A percentile compares a stretch with the other conserved stretches of the same genome.
Conservation (phyloP, 1,140 invertebrate species). For the Drosophila chauvacae region DNA sequence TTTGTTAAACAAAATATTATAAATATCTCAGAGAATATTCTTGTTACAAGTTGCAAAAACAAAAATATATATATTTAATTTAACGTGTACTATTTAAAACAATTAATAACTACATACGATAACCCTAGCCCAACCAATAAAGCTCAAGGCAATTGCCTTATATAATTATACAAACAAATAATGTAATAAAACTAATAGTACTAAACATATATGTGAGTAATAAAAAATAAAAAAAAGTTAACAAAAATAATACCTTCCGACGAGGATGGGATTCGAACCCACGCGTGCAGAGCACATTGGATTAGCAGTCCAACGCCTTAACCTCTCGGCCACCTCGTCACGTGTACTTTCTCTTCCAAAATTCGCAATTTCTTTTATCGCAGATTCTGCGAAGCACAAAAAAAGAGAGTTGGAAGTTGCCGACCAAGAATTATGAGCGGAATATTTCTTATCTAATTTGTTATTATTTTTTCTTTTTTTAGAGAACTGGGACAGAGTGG, state of each 20-base stretch:
- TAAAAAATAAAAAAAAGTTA: not conserved
- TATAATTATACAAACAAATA: too few species aligned
- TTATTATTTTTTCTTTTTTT: not conserved
- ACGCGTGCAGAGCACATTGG: constrained; percentile 90
- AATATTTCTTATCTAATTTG: constrained; percentile 53
- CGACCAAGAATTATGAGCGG: constrained; percentile 20
- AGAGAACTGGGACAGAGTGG: constrained; percentile 43
- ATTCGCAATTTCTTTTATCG: constrained; percentile 19
- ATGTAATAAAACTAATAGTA: not conserved
- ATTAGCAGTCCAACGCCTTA: constrained; percentile 94
- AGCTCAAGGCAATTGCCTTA: not conserved
- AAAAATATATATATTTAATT: not conserved
- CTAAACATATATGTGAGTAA: not conserved
- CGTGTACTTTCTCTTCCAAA: constrained; percentile 32
- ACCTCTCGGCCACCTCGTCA: constrained; percentile 95
- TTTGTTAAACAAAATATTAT: not conserved
- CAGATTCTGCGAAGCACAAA: not conserved
- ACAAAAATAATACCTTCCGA: constrained; percentile 84
- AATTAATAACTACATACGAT: too few species aligned
- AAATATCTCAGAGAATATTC: not conserved
- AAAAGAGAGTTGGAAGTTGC: constrained; percentile 20
- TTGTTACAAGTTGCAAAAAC: too few species aligned
- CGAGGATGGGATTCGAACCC: constrained; percentile 95
- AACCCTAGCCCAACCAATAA: not conserved
- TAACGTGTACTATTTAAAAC: not conserved